These are phyloP conservation scores for Hippocampus kuda DNA, from an alignment of 2,797 vertebrate species.

Conservation along the genomic window DNA sequence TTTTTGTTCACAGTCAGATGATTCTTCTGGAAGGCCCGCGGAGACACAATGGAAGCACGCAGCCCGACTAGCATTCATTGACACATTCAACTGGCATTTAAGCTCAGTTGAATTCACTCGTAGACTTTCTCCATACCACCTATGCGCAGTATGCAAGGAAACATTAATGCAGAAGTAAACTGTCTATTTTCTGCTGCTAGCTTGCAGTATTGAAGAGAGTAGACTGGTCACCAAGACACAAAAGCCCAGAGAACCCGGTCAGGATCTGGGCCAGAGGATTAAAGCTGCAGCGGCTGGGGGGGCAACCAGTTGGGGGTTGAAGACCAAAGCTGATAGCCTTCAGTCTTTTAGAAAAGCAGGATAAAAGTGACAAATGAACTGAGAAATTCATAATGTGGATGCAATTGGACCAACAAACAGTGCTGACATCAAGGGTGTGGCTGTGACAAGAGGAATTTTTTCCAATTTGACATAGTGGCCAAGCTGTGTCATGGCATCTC, in stretches of 20 bases:
- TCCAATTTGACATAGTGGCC: background rate
- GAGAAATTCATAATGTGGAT: background rate
- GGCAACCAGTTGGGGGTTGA: background rate
- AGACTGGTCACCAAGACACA: background rate
- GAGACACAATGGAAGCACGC: slow-evolving; percentile 45
- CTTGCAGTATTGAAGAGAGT: background rate
- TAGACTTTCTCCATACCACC: slow-evolving; percentile 19
- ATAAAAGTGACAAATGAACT: background rate
- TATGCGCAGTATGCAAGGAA: slow-evolving; percentile 1
- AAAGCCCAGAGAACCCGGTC: background rate
- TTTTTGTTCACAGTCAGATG: slow-evolving; percentile 55
- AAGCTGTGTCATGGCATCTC: background rate
- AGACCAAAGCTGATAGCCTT: background rate
- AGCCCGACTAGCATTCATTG: slow-evolving; percentile 42
- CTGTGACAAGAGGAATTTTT: slow-evolving; percentile 4
- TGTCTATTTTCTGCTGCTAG: background rate
- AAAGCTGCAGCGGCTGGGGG: background rate
- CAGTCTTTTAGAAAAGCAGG: background rate
- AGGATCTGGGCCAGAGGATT: slow-evolving; percentile 21
- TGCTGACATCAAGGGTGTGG: background rate
- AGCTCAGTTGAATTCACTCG: slow-evolving; percentile 14
- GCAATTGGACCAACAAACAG: background rate
- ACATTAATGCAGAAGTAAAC: background rate
- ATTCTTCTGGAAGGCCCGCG: slow-evolving; percentile 58
- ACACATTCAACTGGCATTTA: slow-evolving; percentile 45